Evolutionary conservation across 2,113 vertebrate species (phyloP), one percentile per base, ranked within the genome.

Genomic region (Sinocyclocheilus grahami): DNA sequence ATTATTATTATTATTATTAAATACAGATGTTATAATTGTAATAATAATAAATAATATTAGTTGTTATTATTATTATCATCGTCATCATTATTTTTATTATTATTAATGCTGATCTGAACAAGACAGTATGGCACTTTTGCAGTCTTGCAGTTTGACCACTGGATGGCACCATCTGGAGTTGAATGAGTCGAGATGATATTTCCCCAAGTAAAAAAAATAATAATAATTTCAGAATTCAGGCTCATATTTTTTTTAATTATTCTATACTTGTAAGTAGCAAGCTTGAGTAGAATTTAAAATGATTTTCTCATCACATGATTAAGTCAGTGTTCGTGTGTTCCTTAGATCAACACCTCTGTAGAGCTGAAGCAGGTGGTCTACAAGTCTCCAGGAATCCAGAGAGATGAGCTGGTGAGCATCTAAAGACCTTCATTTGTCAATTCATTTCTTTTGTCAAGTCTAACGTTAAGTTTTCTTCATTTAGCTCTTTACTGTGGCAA

Each of bases 351-450:
- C 89, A 93, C 92, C 0, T 97, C 96, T 48, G 92, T 93, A 65
- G 95, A 95, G 83, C 93, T 97, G 71, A 97, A 96, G 90, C 95
- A 95, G 48, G 94, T 96, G 5, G 93, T 95, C 81, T 96, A 96
- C 92, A 96, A 96, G 82, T 95, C 96, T 10, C 92, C 95, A 7
- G 97, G 96, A 90, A 97, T 98, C 13, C 96, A 97, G 87, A 92
- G 95, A 76, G 96, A 96, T 84, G 95, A 96, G 85, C 92, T 96
- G 93, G 96, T 96, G 83, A 92, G 93, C 84, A 20, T 33, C 20
- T 33, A 37, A 58, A 75, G 51, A 16, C 42, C 71, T 42, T 80
- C 4, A 14, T 46, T 62, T 72, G 33, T 72, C 3, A 39, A 72
- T 10, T 55, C 0, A 37, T 58, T 60, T 39, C 7, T 82, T 5